Evolutionary conservation across 2,888 invertebrate species (phyloP), one percentile per base, ranked within the genome.

Genomic region (Pheosia tremula): DNA sequence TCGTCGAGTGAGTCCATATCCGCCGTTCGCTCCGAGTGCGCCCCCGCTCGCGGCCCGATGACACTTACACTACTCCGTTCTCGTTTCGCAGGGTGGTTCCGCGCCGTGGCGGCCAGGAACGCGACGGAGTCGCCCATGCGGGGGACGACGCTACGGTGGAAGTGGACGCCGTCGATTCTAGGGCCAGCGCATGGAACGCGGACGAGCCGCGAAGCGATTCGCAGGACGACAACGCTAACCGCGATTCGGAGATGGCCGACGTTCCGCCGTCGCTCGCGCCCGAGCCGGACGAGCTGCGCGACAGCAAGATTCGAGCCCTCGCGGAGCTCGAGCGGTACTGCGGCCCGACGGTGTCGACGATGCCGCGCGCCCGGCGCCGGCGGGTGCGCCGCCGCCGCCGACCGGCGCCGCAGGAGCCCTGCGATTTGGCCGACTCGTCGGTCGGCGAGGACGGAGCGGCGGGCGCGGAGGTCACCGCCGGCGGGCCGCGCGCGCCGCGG

Each of bases 1-100:
- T 67, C 2, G 71, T 90, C 53, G 74, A 84, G 87, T 89, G 36
- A 80, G 88, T 81, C 7, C 13, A 0, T 5, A 36, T 1, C 43
- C n/a, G n/a, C 10, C 47, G 7, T 53, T 45, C 6, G 4, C n/a
- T 13, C 43, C 13, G 5, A 9, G 3, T 8, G 6, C 8, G 57
- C n/a, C 47, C 6, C 3, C 8, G 7, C n/a, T 6, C 9, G 39
- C 41, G 43, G 38, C 50, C 47, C 4, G 37, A 36, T 13, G 11
- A 41, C 49, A 8, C 24, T 24, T 24, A 24, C 24, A 47, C 6
- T 5, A 11, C 6, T 11, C 11, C n/a, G 4, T 53, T 53, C 53
- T 39, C 54, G 3, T 10, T 10, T 11, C 55, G 49, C 47, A 59
- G 55, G 47, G 59, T 56, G 47, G 38, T 55, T 11, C 59, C 54